These are phyloP conservation scores for Puffinus mauretanicus DNA, from an alignment of 2,113 vertebrate species.

Conservation along the genomic window DNA sequence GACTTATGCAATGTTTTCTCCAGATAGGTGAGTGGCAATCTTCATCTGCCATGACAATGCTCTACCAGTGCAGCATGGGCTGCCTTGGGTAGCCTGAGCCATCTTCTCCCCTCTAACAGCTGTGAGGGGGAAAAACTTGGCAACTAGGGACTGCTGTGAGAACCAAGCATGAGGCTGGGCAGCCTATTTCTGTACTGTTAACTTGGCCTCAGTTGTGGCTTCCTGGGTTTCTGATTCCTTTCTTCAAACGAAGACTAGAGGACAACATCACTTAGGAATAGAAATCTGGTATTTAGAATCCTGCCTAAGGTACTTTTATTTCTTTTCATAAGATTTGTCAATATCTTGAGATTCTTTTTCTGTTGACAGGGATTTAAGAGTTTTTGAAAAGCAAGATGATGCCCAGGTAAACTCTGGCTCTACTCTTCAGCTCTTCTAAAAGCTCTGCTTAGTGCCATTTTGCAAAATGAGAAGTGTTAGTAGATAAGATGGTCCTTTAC, in stretches of 20 bases:
- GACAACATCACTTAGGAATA: not conserved
- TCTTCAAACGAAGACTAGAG: not conserved
- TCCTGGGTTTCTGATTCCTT: not conserved
- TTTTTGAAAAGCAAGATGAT: not conserved
- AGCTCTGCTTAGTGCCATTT: not conserved
- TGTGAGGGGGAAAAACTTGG: accelerated
- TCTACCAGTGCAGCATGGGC: not conserved
- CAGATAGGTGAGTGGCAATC: not conserved
- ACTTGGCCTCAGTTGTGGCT: not conserved
- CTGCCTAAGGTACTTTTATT: accelerated
- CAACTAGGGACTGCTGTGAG: not conserved
- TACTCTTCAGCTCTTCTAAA: not conserved
- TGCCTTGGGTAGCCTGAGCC: not conserved
- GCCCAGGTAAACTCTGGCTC: not conserved
- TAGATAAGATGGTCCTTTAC: not conserved
- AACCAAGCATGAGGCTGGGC: not conserved
- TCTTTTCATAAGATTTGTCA: not conserved
- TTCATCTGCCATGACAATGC: not conserved
- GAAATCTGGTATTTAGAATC: not conserved
- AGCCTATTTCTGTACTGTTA: not conserved
- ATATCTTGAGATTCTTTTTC: not conserved
- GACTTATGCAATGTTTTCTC: not conserved
- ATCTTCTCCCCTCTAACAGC: not conserved
- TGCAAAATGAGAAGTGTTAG: not conserved
- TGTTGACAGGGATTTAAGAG: not conserved